phyloP scores from a whole-genome alignment of 2,888 invertebrate species.

The Palloptera scutellata region DNA sequence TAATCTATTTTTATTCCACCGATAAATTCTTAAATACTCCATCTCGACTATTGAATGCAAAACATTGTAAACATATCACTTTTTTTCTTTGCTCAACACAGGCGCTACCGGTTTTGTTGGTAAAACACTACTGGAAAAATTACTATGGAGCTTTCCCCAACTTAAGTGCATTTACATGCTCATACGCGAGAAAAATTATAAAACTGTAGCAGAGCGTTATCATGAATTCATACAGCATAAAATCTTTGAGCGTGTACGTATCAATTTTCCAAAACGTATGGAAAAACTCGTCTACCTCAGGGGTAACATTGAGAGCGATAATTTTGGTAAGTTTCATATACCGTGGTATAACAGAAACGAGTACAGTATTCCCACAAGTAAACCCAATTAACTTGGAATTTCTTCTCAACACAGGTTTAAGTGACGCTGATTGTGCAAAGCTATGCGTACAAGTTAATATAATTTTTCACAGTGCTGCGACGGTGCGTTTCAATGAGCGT shows the following conservation, averaged over 20 bases:
- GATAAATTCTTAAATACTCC: too few species aligned
- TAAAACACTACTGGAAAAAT: conserved; percentile 91
- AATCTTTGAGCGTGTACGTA: conserved; percentile 76
- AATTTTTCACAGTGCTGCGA: conserved; percentile 96
- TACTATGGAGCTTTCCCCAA: conserved; percentile 84
- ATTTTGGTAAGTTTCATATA: conserved; percentile 48
- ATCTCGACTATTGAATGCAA: conserved; percentile 3
- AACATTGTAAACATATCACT: conserved; percentile 44
- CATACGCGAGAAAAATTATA: conserved; percentile 77
- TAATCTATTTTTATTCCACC: too few species aligned
- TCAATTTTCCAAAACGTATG: conserved; percentile 71
- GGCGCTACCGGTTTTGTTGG: conserved; percentile 91
- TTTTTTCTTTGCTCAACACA: conserved; percentile 57
- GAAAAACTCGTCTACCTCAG: conserved; percentile 74
- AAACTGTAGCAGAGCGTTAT: conserved; percentile 74
- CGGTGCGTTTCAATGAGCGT: conserved; percentile 92
- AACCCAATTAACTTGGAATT: background rate
- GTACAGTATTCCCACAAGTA: background rate
- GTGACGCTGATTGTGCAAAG: conserved; percentile 70
- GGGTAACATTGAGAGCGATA: conserved; percentile 73
- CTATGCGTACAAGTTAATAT: conserved; percentile 76
- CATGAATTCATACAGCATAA: conserved; percentile 79
- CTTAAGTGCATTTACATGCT: conserved; percentile 81
- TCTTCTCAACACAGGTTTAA: conserved; percentile 66
- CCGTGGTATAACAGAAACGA: conserved; percentile 12